Evolutionary conservation across 2,888 invertebrate genomes (phyloP).

Genomic region (Strigamia crassipes): DNA sequence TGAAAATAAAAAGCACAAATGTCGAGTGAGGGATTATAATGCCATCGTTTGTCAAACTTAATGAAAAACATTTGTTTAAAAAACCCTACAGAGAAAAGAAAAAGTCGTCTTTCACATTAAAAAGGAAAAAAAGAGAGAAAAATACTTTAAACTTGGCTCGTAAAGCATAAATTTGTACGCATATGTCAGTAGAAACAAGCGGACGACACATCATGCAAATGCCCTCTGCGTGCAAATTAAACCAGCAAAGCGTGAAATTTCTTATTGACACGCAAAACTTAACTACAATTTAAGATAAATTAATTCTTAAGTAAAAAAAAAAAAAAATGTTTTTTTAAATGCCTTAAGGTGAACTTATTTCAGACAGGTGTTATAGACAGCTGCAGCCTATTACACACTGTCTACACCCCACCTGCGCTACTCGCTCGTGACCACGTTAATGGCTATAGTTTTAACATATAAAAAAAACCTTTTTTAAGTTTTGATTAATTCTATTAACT

Average conservation of each 20-base stretch:
- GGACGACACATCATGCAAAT: background rate
- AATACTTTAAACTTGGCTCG: background rate
- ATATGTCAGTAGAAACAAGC: background rate
- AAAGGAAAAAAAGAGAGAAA: background rate
- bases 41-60: conserved; percentile 2
- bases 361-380: conserved; percentile 8
- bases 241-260: conserved; percentile 22
- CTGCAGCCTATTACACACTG: background rate
- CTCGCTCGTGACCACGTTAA: conserved; percentile 1
- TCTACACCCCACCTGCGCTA: conserved; percentile 2
- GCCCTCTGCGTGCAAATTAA: background rate
- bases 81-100: background rate
- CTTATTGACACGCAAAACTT: conserved; percentile 3
- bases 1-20: background rate
- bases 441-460: background rate
- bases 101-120: background rate
- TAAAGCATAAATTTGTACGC: background rate
- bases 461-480: background rate
- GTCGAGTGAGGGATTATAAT: background rate
- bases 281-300: background rate
- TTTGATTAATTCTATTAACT: background rate
- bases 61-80: background rate
- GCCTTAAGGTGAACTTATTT: background rate
- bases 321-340: background rate
- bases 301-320: background rate